Base-by-base conservation (phyloP, 2,113 vertebrate genomes). In the Carassius gibelio region DNA sequence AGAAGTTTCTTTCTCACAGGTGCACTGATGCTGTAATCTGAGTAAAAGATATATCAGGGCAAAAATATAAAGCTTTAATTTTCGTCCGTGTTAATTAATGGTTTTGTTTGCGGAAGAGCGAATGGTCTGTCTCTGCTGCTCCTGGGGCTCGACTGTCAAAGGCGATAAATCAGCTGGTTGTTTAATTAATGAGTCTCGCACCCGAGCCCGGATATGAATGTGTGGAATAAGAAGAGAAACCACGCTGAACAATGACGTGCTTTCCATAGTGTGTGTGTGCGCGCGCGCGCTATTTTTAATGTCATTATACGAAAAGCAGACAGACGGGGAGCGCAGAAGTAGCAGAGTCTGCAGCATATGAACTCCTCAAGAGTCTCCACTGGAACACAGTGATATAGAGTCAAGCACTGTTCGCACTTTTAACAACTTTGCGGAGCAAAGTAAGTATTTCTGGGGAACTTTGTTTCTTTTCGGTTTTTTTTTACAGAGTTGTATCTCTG, bases 101-200 rank as follows among this genome's bases (percentile, higher is more conserved):
- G 45, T 50, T 64, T 36, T 69, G 34, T 62, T 83, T 34, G 75
- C 78, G 34, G 74, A 34, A 57, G 82, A 86, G 4, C 52, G n/a
- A 62, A 55, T 81, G 17, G 75, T 50, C 52, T 69, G 66, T 62
- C 78, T 82, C 45, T 80, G 74, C 69, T 42, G 71, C 38, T 72
- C 59, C 34, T 21, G 68, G 42, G 81, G 82, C 69, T 71, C 34
- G 23, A 30, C 83, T 82, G 79, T 86, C 83, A 87, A 69, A 55
- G 72, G 59, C 59, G 82, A 88, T 90, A 87, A 75, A 90, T 90
- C 90, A 88, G 36, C 15, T 9, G 55, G 48, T 74, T 64, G 26
- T 45, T 86, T 89, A 89, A 89, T 89, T 89, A 89, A 89, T 89
- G 84, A 90, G 88, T 84, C 62, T 81, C 38, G n/a, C 80, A 82